A percentile compares a stretch with the other conserved stretches of the same genome.
These are phyloP conservation scores for Collichthys lucidus DNA, from an alignment of 2,113 vertebrate genomes.

Conservation along the genomic window DNA sequence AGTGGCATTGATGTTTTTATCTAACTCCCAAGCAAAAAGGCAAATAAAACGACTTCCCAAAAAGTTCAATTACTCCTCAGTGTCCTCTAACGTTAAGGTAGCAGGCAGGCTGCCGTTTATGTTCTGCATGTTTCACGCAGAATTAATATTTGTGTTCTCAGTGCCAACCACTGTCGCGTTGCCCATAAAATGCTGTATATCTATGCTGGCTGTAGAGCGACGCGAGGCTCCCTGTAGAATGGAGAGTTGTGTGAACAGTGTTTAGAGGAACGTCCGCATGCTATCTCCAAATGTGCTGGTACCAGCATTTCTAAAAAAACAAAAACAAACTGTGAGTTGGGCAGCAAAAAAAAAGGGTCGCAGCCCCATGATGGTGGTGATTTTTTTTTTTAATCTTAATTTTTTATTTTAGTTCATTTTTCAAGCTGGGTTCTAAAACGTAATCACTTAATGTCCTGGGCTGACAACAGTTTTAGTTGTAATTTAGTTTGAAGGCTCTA, in stretches of 20 bases:
- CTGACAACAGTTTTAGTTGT: not conserved
- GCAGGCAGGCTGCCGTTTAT: slow-evolving; percentile 1
- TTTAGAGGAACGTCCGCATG: slow-evolving; percentile 11
- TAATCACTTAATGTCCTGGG: not conserved
- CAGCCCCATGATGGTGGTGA: not conserved
- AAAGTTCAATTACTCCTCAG: not conserved
- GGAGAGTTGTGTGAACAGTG: slow-evolving; percentile 4
- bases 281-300: slow-evolving; percentile 1
- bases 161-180: slow-evolving; percentile 16
- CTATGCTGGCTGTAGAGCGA: slow-evolving; percentile 33
- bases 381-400: too few species aligned
- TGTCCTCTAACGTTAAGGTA: not conserved
- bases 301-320: not conserved
- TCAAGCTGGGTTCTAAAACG: not conserved
- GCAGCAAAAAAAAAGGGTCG: not conserved
- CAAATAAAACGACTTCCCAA: not conserved
- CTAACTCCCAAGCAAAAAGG: not conserved
- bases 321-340: not conserved
- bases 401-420: not conserved
- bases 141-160: slow-evolving; percentile 8
- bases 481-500: not conserved
- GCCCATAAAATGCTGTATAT: slow-evolving; percentile 36
- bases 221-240: not conserved
- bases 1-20: not conserved
- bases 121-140: slow-evolving; percentile 10